A percentile compares a stretch with the other conserved stretches of the same genome.
Evolutionary conservation across 2,113 vertebrate genomes (phyloP).

Genomic region (Tragelaphus buxtoni): DNA sequence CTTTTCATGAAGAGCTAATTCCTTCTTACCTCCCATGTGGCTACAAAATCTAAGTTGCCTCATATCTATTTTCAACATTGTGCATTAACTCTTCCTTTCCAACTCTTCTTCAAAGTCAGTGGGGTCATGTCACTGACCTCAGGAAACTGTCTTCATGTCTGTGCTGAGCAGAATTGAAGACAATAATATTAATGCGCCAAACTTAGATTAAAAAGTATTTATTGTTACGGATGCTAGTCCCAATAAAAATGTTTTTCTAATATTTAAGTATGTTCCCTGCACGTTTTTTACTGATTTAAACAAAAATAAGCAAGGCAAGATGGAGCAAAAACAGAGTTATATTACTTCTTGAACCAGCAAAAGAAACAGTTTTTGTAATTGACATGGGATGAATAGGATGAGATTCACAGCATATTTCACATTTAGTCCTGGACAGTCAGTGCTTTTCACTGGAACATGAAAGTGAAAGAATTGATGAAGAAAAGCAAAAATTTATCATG

Average conservation of each 20-base stretch:
- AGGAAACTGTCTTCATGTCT: neutral
- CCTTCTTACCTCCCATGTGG: neutral
- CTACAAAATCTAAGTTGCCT: neutral
- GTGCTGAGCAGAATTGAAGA: neutral
- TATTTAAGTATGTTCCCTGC: neutral
- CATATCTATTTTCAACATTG: neutral
- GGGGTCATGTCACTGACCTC: neutral
- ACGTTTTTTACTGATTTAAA: neutral
- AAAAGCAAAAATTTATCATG: neutral
- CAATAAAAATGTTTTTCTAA: neutral
- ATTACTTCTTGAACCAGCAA: neutral
- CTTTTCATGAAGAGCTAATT: neutral
- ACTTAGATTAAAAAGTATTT: neutral
- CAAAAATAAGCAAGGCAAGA: conserved; percentile 5
- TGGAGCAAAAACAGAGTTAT: neutral
- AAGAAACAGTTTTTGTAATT: neutral
- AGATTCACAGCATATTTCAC: neutral
- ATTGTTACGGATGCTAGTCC: neutral
- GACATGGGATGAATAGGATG: neutral
- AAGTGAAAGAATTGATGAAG: neutral
- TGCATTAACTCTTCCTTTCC: neutral
- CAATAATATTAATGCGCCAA: neutral
- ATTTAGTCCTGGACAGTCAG: neutral
- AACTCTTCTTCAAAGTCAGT: conserved; percentile 17
- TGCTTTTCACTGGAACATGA: neutral